Percentiles rank a stretch among this genome's conserved stretches.
These are phyloP conservation scores for Luehdorfia chinensis DNA, from an alignment of 1,140 invertebrate species.

Conservation along the genomic window DNA sequence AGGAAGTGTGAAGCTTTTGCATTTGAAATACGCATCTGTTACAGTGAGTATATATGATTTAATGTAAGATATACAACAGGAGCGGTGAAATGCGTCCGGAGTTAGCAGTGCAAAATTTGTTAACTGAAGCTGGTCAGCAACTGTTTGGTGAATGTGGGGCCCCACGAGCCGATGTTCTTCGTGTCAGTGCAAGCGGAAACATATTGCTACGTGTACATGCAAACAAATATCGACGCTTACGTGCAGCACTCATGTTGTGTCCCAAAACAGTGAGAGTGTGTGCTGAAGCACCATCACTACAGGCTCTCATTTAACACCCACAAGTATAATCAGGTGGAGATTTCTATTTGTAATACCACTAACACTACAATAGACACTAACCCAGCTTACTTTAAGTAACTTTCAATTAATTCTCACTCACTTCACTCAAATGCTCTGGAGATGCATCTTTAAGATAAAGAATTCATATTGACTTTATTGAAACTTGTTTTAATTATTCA, in stretches of 20 bases:
- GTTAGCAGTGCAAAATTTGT: slow-evolving; percentile 22
- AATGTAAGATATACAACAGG: slow-evolving; percentile 6
- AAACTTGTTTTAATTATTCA: too few relatives aligned
- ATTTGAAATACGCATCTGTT: neutral
- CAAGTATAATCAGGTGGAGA: neutral
- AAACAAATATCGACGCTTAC: slow-evolving; percentile 18
- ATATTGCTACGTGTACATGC: slow-evolving; percentile 30
- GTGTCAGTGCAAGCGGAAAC: slow-evolving; percentile 2
- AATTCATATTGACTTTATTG: too few relatives aligned
- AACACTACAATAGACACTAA: too few relatives aligned
- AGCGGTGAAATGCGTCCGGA: slow-evolving; percentile 17
- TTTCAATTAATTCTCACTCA: too few relatives aligned
- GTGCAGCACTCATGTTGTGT: slow-evolving; percentile 32
- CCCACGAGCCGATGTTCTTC: slow-evolving; percentile 29
- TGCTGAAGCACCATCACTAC: slow-evolving; percentile 30
- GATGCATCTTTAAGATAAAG: too few relatives aligned
- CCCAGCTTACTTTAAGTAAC: too few relatives aligned
- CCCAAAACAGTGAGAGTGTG: slow-evolving; percentile 22
- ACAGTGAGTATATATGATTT: slow-evolving; percentile 8
- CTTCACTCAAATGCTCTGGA: too few relatives aligned
- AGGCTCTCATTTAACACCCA: slow-evolving; percentile 28
- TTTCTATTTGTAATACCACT: too few relatives aligned
- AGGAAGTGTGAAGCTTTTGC: neutral
- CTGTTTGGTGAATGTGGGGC: slow-evolving; percentile 32
- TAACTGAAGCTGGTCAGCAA: slow-evolving; percentile 20